These are phyloP conservation scores for Gymnopithys bicolor DNA, from an alignment of 2,797 vertebrate genomes.

Conservation along the genomic window DNA sequence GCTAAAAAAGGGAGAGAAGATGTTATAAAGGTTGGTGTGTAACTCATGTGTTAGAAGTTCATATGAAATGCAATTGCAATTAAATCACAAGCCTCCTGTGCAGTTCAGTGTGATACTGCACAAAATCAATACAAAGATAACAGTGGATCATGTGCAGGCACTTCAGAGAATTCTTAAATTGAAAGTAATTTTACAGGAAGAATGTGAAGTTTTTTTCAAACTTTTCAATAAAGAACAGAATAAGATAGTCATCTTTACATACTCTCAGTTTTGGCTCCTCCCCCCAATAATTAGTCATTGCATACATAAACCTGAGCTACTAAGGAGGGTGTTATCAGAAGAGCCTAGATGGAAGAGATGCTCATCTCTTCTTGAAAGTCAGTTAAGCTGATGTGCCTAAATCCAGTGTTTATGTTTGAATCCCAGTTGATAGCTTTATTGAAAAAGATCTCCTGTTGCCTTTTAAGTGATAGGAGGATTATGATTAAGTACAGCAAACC, in stretches of 20 bases:
- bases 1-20: background rate
- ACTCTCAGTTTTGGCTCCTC: background rate
- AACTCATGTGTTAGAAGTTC: background rate
- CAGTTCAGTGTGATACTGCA: background rate
- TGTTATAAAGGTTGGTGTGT: background rate
- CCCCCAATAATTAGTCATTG: background rate
- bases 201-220: background rate
- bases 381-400: conserved; percentile 34
- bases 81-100: background rate
- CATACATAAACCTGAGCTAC: background rate
- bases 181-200: background rate
- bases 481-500: conserved; percentile 1
- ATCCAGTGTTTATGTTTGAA: conserved; percentile 6
- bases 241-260: background rate
- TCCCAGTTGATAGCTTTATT: background rate
- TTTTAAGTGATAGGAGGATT: conserved; percentile 32
- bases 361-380: conserved; percentile 39
- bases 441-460: conserved; percentile 32
- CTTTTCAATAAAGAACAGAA: background rate
- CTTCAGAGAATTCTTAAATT: background rate
- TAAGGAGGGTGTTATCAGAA: background rate
- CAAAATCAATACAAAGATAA: conserved; percentile 13
- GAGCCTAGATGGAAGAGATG: background rate
- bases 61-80: background rate
- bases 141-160: background rate